Base-by-base conservation (phyloP, 2,113 vertebrate species). In the Neolamprologus longior region DNA sequence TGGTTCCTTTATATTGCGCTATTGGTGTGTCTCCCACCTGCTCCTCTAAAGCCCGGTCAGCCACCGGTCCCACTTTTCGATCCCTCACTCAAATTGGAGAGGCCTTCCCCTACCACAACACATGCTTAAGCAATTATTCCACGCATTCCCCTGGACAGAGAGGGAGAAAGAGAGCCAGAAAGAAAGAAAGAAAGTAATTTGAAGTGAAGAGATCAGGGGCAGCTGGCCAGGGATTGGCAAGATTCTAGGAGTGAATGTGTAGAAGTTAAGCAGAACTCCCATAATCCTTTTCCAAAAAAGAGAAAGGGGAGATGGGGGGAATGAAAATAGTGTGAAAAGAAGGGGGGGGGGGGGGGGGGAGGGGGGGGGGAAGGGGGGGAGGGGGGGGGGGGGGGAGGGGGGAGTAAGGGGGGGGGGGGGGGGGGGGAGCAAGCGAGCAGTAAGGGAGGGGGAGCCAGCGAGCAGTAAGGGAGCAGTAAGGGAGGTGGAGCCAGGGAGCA, bases 81-180 rank as follows among this genome's bases (percentile, higher is more conserved):
- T 87, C 80, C 71, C 89, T 85, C 85, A 82, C 28, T 86, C 81
- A 57, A 85, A 87, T 57, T 17, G 82, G 83, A 92, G 89, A 93
- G 81, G 88, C 92, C 88, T 92, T 92, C 85, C 91, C 87, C 86
- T 85, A 88, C 91, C 89, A 92, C 92, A 93, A 92, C 94, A 95
- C 94, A 96, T 94, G 95, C 93, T 95, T 96, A 94, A 96, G 92
- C 94, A 93, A 95, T 96, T 96, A 96, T 93, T 95, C 92, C 88
- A 89, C 45, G 66, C 94, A 95, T 92, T 94, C 94, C 92, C 90
- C 80, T 31, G 91, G 88, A 95, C 91, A 89, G 89, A 92, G 89
- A 89, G 83, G 24, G 53, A 87, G 79, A 71, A 17, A 85, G 85
- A 88, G 91, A 79, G 89, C 90, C 81, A 24, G 37, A 89, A 61